These are phyloP conservation scores for Pseudanteris insignis DNA, from an alignment of 2,888 invertebrate genomes.

Conservation along the genomic window DNA sequence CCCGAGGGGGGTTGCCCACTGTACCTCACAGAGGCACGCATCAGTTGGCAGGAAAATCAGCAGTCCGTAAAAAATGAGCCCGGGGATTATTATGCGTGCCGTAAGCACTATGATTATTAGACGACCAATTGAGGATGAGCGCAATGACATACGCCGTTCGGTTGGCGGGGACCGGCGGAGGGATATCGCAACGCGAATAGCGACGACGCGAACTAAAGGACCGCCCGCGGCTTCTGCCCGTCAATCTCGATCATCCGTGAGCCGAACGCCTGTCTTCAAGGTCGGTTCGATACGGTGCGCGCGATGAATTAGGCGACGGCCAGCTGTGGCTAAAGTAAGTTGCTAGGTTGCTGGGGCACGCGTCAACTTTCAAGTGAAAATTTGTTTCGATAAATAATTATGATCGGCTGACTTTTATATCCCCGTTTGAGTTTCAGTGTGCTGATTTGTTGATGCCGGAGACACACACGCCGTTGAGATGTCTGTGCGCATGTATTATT, in stretches of 20 bases:
- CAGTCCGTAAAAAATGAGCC: slow-evolving; percentile 64
- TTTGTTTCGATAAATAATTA: slow-evolving; percentile 25
- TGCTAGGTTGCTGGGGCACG: slow-evolving; percentile 23
- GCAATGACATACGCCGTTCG: slow-evolving; percentile 34
- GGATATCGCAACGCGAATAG: slow-evolving; percentile 5
- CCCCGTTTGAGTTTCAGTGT: slow-evolving; percentile 5
- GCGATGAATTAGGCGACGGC: slow-evolving; percentile 9
- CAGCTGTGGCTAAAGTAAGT: slow-evolving; percentile 20
- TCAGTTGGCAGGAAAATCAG: slow-evolving; percentile 64
- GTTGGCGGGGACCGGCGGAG: slow-evolving; percentile 19
- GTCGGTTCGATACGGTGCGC: slow-evolving; percentile 3
- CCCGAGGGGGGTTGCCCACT: slow-evolving; percentile 48
- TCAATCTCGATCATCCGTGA: too few species aligned
- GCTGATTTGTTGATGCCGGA: background rate
- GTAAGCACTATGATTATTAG: slow-evolving; percentile 55
- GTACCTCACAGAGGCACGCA: slow-evolving; percentile 56
- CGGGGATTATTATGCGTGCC: slow-evolving; percentile 58
- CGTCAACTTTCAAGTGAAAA: slow-evolving; percentile 24
- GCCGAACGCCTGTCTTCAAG: background rate
- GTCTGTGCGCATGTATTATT: slow-evolving; percentile 9
- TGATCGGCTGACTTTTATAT: slow-evolving; percentile 17
- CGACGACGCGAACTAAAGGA: background rate
- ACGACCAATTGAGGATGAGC: slow-evolving; percentile 42
- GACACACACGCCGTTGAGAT: slow-evolving; percentile 5
- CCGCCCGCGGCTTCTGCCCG: background rate